Base-by-base conservation (phyloP, 2,888 invertebrate species). In the Ennomos quercinarius region DNA sequence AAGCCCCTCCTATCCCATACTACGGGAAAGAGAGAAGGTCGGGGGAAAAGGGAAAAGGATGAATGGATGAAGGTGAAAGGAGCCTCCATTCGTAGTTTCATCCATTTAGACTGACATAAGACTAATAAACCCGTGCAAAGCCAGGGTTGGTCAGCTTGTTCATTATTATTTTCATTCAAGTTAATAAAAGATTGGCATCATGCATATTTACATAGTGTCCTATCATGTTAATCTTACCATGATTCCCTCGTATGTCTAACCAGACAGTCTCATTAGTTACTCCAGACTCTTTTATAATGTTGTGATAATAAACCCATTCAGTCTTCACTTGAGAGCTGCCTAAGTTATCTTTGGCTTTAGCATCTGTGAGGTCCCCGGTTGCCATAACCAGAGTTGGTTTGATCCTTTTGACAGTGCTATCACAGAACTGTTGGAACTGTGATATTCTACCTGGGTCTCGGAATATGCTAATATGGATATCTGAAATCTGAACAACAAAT, bases 201-300 rank as follows among this genome's bases (percentile, higher is more conserved):
- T 27, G 27, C 27, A 27, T 27, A 17, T 17, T 17, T n/a, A n/a
- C n/a, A n/a, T 17, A 17, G 17, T 17, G 17, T 17, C 17, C 27
- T 27, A 27, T 27, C 27, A 6, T 27, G 27, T 27, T 6, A 2
- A 6, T 37, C 63, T 83, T 91, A 97, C 97, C 98, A 94, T 98
- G 98, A 93, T 98, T 98, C 83, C 98, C 98, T 84, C 98, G 93
- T 64, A 98, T 96, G 89, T 98, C 98, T 61, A 98, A 89, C 98
- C 98, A 98, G 36, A 94, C 87, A 2, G 97, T 97, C 76, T 94
- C 94, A 42, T 95, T 91, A 49, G 91, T 90, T 27, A 97, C 94
- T 70, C 94, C 93, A 43, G 95, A 94, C 67, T 95, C 95, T 47
- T 94, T 89, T 37, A 98, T 89, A 63, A 96, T 93, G 73, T 95